A percentile compares a stretch with the other conserved stretches of the same genome.
phyloP scores from a whole-genome alignment of 2,113 vertebrate species.

The Dasyprocta punctata region DNA sequence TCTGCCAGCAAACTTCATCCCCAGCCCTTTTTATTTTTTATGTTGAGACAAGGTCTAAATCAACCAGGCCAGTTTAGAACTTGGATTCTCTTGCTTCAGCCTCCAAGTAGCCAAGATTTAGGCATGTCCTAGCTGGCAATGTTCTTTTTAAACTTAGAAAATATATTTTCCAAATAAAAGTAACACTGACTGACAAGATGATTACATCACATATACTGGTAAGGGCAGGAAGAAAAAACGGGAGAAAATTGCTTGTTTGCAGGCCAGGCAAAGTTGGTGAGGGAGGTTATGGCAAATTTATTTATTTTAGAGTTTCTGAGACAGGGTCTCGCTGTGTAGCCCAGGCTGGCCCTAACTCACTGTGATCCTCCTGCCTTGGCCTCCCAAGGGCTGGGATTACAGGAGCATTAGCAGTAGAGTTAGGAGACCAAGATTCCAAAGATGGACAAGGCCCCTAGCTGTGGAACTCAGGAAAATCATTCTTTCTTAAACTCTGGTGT shows the following conservation, averaged over 20 bases:
- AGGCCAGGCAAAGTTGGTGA: neutral
- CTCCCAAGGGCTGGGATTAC: neutral
- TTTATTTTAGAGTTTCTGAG: neutral
- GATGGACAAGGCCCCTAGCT: neutral
- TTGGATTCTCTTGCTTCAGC: neutral
- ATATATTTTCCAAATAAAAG: constrained; percentile 23
- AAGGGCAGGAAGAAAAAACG: neutral
- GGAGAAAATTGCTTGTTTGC: neutral
- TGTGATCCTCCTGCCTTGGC: neutral
- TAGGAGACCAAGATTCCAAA: neutral
- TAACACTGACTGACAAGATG: neutral
- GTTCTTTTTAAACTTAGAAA: constrained; percentile 23
- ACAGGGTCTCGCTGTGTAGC: neutral
- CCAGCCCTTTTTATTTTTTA: neutral
- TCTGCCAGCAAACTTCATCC: neutral
- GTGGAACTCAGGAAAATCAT: neutral
- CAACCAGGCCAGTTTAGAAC: neutral
- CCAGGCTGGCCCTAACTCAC: neutral
- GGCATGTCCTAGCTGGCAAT: neutral
- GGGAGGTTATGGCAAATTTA: neutral
- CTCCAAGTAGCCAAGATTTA: neutral
- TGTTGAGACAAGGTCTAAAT: neutral
- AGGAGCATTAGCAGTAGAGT: neutral
- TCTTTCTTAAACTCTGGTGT: neutral
- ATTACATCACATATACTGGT: neutral